A percentile compares a stretch with the other conserved stretches of the same genome.
Evolutionary conservation across 2,888 invertebrate genomes (phyloP).

Genomic region (Priocnemis perturbator): DNA sequence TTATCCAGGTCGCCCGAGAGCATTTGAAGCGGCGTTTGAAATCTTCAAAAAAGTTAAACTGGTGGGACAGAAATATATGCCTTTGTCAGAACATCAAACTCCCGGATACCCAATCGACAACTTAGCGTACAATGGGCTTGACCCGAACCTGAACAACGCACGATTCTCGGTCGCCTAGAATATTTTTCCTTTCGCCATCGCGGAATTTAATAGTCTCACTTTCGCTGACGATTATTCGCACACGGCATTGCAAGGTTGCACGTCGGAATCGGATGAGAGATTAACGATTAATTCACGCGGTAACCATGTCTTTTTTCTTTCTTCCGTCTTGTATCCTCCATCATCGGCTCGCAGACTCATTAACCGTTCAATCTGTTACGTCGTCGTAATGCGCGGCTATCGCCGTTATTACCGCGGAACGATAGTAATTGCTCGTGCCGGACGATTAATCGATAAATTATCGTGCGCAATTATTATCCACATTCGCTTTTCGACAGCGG

Average conservation of each 20-base stretch:
- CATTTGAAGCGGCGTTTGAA: too few relatives aligned
- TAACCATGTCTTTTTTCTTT: constrained; percentile 12
- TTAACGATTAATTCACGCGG: constrained; percentile 34
- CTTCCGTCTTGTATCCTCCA: not conserved
- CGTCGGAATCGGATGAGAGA: constrained; percentile 5
- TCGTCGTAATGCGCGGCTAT: constrained; percentile 18
- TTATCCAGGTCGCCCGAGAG: constrained; percentile 32
- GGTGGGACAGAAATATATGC: too few relatives aligned
- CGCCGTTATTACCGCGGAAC: constrained; percentile 19
- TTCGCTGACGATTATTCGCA: constrained; percentile 26
- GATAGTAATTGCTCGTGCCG: constrained; percentile 18
- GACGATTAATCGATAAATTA: constrained; percentile 26
- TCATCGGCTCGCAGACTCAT: constrained; percentile 5
- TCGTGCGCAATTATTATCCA: not conserved
- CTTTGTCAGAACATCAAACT: constrained; percentile 12
- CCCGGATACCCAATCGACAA: constrained; percentile 30
- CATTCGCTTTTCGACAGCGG: not conserved
- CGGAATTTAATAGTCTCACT: constrained; percentile 20
- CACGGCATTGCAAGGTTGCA: constrained; percentile 35
- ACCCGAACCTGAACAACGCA: too few relatives aligned
- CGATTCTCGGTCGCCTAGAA: not conserved
- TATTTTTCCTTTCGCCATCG: constrained; percentile 6
- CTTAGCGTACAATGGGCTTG: too few relatives aligned
- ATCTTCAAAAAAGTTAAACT: too few relatives aligned
- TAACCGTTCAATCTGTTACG: constrained; percentile 19